These are phyloP conservation scores for Pararge aegeria DNA, from an alignment of 1,140 invertebrate species.

Conservation along the genomic window DNA sequence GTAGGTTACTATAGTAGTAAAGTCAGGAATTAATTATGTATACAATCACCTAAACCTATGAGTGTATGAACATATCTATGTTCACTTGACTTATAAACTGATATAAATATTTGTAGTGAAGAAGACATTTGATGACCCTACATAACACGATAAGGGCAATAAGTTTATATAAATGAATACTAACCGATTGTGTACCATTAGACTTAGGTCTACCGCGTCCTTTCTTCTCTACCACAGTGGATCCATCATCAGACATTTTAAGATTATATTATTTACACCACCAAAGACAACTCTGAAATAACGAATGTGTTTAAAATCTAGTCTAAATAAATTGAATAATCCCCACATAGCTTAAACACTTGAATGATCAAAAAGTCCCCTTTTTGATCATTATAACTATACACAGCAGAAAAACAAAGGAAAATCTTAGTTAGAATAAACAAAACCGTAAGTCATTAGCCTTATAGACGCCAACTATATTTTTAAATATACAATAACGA, in stretches of 20 bases:
- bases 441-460: conserved; percentile 35
- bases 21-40: too few species aligned
- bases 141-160: too few species aligned
- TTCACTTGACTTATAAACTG: too few species aligned
- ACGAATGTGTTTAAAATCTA: conserved; percentile 12
- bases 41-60: neutral
- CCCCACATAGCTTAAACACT: conserved; percentile 1
- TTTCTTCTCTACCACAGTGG: conserved; percentile 76
- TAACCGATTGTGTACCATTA: conserved; percentile 74
- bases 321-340: too few species aligned
- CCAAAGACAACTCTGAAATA: conserved; percentile 33
- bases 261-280: conserved; percentile 31
- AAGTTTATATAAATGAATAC: too few species aligned
- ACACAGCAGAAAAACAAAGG: conserved; percentile 1
- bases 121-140: too few species aligned
- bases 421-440: conserved; percentile 26
- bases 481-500: conserved; percentile 20
- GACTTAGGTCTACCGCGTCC: conserved; percentile 76
- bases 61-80: too few species aligned
- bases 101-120: too few species aligned
- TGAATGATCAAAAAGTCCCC: too few species aligned
- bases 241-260: conserved; percentile 79
- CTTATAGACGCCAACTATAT: conserved; percentile 29
- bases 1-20: too few species aligned
- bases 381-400: too few species aligned